Evolutionary conservation across 2,888 invertebrate genomes (phyloP).

Genomic region (Osedax fenrisi): DNA sequence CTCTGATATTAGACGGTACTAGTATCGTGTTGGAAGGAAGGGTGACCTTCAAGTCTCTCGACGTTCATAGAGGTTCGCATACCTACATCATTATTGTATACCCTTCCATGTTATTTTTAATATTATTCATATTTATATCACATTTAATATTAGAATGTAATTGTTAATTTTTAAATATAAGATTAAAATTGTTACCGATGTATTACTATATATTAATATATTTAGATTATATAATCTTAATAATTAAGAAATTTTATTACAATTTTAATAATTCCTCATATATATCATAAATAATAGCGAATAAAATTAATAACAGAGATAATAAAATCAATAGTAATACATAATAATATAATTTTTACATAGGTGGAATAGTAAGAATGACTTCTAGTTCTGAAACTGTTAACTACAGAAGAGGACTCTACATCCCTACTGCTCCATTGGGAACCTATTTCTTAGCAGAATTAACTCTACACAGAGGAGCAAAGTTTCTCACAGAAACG

Average conservation of each 20-base stretch:
- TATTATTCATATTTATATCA: too few species aligned
- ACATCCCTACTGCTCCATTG: conserved; percentile 33
- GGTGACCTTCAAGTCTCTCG: conserved; percentile 39
- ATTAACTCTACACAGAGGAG: conserved; percentile 37
- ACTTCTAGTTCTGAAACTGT: conserved; percentile 38
- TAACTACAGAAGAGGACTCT: conserved; percentile 36
- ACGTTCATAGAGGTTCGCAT: conserved; percentile 38
- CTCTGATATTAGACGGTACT: conserved; percentile 38
- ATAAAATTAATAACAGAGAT: too few species aligned
- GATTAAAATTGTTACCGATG: too few species aligned
- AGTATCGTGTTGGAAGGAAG: conserved; percentile 36
- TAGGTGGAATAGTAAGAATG: conserved; percentile 35
- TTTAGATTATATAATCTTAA: neutral
- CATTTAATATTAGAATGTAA: too few species aligned
- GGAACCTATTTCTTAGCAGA: conserved; percentile 37
- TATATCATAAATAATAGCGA: too few species aligned
- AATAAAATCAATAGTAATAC: too few species aligned
- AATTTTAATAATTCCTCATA: neutral
- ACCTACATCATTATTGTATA: too few species aligned
- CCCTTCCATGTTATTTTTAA: too few species aligned
- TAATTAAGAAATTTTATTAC: neutral
- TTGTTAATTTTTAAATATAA: too few species aligned
- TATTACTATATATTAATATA: neutral
- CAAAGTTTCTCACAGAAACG: conserved; percentile 35
- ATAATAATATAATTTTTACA: too few species aligned